Base-by-base conservation (phyloP, 2,113 vertebrate species). In the Lampris incognitus region DNA sequence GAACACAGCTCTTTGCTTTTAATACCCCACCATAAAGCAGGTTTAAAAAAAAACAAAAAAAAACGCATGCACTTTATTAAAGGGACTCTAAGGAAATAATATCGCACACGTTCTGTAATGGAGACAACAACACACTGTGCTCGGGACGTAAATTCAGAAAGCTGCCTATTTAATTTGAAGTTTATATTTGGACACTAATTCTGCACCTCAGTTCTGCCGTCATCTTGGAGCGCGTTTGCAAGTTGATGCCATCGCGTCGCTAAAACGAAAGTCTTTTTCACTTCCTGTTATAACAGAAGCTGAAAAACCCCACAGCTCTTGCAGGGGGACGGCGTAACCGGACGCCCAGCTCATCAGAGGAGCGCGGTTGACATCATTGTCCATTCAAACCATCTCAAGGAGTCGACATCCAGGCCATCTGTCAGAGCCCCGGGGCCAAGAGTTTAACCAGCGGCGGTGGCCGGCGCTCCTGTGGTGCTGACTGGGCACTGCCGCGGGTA, bases 41-140 rank as follows among this genome's bases (percentile, higher is more conserved):
- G 89, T 93, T 93, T 92, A 91, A 92, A 88, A 76, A 24, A 24
- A 24, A 24, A 24, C 24, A 24, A 24, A 24, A 24, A 24, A 24
- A 92, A 92, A 92, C 85, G 85, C 82, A 83, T 90, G 91, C 88
- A 90, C 91, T 93, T 92, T 92, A 91, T 92, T 93, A 93, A 93
- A 93, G 81, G 89, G 84, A 84, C 91, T 92, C 92, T 3, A 39
- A 93, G 92, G 91, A 92, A 93, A 91, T 92, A 90, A 92, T 94
- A 93, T 92, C 87, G 90, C 87, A 91, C 87, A 90, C 89, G 91
- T 24, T 24, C 24, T 24, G 24, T 88, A 92, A 91, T 81, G 55
- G 74, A 88, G 84, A 86, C 88, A 90, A 86, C 88, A 90, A 84
- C 73, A 79, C 68, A 75, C 80, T 75, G 55, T 83, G 82, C 76